phyloP scores from a whole-genome alignment of 2,113 vertebrate species.

The Spea bombifrons region DNA sequence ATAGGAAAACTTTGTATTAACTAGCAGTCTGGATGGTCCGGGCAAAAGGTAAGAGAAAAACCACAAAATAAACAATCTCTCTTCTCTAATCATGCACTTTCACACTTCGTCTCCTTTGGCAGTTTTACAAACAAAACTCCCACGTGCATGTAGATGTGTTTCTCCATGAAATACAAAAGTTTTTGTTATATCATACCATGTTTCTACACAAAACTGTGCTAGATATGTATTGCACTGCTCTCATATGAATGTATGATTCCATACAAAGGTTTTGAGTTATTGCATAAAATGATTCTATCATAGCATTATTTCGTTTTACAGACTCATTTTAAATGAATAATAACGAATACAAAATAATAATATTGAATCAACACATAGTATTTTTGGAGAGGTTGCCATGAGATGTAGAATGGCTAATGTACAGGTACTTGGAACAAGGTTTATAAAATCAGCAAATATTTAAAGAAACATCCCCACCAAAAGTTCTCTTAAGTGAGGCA shows the following conservation, averaged over 20 bases:
- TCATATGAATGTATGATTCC: neutral
- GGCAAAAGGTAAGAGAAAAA: constrained; percentile 34
- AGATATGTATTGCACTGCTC: neutral
- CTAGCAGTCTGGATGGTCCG: constrained; percentile 42
- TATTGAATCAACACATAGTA: no score
- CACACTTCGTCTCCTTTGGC: neutral
- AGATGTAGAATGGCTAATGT: no score
- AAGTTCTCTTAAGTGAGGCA: no score
- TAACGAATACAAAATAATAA: no score
- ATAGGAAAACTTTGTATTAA: constrained; percentile 8
- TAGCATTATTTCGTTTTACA: no score
- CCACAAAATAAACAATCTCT: neutral
- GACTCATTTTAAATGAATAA: no score
- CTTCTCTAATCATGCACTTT: neutral
- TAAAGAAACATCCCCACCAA: no score
- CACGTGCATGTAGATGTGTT: neutral
- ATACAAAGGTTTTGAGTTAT: no score
- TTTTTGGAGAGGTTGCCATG: no score
- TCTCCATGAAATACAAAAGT: constrained; percentile 1
- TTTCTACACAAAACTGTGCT: neutral
- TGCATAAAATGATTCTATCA: no score
- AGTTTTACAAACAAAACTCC: neutral
- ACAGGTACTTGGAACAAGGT: no score
- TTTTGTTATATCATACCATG: neutral
- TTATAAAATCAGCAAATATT: no score